These are phyloP conservation scores for Penaeus japonicus DNA, from an alignment of 1,140 invertebrate genomes.

Conservation along the genomic window DNA sequence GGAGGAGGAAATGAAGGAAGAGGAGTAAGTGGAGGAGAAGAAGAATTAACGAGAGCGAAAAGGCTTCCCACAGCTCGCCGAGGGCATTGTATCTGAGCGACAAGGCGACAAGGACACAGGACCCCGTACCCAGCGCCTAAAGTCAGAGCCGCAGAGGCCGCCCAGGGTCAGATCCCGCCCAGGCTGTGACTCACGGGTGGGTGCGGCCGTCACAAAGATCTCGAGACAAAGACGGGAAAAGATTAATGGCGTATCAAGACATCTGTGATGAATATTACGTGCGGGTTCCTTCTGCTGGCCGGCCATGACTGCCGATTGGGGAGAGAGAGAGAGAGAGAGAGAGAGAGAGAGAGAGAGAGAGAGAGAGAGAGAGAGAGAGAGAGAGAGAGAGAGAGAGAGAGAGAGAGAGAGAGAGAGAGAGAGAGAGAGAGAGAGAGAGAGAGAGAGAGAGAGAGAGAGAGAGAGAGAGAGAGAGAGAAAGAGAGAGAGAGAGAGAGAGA, in stretches of 20 bases:
- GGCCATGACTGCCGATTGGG: neutral
- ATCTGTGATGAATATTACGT: neutral
- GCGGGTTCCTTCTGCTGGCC: neutral
- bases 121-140: no score
- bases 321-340: neutral
- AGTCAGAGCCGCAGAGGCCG: no score
- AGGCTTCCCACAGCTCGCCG: no score
- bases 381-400: no score
- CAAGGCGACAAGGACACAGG: no score
- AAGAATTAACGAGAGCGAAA: neutral
- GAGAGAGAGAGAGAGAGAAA: neutral
- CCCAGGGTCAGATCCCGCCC: no score
- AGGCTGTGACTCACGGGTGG: no score
- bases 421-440: neutral
- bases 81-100: no score
- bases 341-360: neutral
- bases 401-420: no score
- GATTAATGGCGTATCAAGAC: no score
- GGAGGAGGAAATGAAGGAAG: neutral
- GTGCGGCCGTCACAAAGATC: no score
- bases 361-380: neutral
- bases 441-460: neutral
- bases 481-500: neutral
- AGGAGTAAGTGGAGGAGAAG: neutral
- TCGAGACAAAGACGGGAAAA: no score